Evolutionary conservation across 2,888 invertebrate genomes (phyloP).

Genomic region (Mechanitis messenoides): DNA sequence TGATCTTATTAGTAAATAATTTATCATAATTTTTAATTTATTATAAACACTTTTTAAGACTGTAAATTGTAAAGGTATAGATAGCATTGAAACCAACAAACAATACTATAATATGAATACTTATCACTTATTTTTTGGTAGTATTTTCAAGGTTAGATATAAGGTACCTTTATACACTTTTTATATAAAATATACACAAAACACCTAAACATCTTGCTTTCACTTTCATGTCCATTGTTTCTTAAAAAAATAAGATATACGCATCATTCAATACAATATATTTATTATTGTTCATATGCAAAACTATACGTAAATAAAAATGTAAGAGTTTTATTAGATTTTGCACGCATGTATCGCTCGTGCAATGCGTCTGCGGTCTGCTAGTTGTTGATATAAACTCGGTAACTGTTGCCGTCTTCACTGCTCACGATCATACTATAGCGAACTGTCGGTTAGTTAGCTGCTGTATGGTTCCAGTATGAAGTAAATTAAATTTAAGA

Average conservation of each 20-base stretch:
- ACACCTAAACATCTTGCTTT: too few species aligned
- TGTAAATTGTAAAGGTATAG: too few species aligned
- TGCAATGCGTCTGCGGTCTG: conserved; percentile 12
- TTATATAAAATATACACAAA: too few species aligned
- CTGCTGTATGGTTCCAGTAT: conserved; percentile 19
- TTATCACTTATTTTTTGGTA: not conserved
- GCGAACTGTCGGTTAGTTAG: conserved; percentile 21
- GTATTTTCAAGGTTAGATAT: conserved; percentile 34
- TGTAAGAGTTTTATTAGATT: conserved; percentile 1
- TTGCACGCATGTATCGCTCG: conserved; percentile 14
- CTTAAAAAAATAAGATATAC: too few species aligned
- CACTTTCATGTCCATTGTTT: too few species aligned
- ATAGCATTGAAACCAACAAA: too few species aligned
- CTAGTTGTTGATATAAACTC: conserved; percentile 15
- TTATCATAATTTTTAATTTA: too few species aligned
- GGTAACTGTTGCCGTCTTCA: conserved; percentile 11
- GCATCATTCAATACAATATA: too few species aligned
- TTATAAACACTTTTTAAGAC: too few species aligned
- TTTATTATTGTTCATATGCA: too few species aligned
- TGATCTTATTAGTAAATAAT: too few species aligned
- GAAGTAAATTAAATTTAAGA: conserved; percentile 11
- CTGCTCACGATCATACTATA: conserved; percentile 15
- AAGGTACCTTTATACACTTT: conserved; percentile 20
- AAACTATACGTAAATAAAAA: not conserved
- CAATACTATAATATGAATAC: too few species aligned